Conservation (phyloP, 2,888 invertebrate genomes). For the Melanophora roralis region DNA sequence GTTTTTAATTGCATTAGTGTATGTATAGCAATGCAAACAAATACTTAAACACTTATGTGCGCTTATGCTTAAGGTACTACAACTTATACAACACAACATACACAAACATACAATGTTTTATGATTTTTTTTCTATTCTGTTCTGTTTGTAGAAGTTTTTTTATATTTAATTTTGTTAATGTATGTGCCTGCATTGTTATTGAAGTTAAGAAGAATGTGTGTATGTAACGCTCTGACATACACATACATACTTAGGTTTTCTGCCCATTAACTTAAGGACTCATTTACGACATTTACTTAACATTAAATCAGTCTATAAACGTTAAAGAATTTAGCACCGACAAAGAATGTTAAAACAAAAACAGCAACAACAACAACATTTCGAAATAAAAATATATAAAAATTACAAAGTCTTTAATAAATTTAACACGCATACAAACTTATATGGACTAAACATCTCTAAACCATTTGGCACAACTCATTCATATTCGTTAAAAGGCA, state of each 20-base stretch:
- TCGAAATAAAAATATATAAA: conserved; percentile 65
- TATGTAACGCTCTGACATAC: too few species aligned
- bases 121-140: conserved; percentile 17
- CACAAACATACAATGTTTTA: conserved; percentile 16
- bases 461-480: background rate
- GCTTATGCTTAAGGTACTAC: background rate
- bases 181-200: background rate
- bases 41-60: background rate
- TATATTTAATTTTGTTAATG: background rate
- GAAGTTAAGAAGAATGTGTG: conserved; percentile 5
- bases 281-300: conserved; percentile 65
- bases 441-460: background rate
- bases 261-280: conserved; percentile 62
- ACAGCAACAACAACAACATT: conserved; percentile 58
- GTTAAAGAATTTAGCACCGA: conserved; percentile 69
- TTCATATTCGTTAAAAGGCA: background rate
- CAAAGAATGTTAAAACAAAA: conserved; percentile 36
- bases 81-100: too few species aligned
- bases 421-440: conserved; percentile 54
- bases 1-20: conserved; percentile 52
- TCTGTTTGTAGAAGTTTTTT: background rate
- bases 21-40: background rate
- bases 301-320: conserved; percentile 76
- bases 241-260: too few species aligned
- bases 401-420: conserved; percentile 53